Base-by-base conservation (phyloP, 2,888 invertebrate species). In the Prosopocoilus inquinatus region DNA sequence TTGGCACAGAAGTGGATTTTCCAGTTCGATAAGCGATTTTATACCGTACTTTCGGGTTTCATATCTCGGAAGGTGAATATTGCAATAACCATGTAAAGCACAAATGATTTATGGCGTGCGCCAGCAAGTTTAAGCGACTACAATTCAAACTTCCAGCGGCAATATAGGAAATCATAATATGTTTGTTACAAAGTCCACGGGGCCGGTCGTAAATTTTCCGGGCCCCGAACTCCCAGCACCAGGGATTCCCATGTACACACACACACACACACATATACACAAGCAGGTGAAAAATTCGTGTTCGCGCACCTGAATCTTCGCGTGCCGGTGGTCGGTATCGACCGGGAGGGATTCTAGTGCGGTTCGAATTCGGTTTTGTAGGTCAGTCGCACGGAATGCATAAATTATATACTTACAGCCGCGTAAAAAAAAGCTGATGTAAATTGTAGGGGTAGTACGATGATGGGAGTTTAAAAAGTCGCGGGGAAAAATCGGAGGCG, bases 401-500 rank as follows among this genome's bases (percentile, higher is more conserved):
- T 51, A 51, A 51, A 28, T 28, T 51, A 46, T 46, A 45, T 46
- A 36, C 45, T 51, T 51, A 36, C 8, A 15, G 12, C 41, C 15
- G 41, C 20, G 20, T 28, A 28, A 28, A 28, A 28, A n/a, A 28
- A 28, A 28, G 20, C 20, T 28, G 20, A 28, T 28, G 20, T 28
- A 28, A 28, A 28, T 28, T 28, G 20, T 28, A 28, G 20, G 20
- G 20, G 20, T 1, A 5, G 7, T 51, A 44, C 28, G 36, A 45
- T 9, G 51, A 45, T 45, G 45, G 20, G 44, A 38, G 51, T 51
- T 51, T 44, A 51, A 51, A 51, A 45, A 36, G 46, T 45, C 36
- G 46, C 36, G 46, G 16, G 44, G 56, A 48, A 66, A 64, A 63
- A 64, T 58, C 64, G 59, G 67, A 52, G 59, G 53, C 54, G 63